Base-by-base conservation (phyloP, 1,140 invertebrate species). In the Drosophila tropicalis region DNA sequence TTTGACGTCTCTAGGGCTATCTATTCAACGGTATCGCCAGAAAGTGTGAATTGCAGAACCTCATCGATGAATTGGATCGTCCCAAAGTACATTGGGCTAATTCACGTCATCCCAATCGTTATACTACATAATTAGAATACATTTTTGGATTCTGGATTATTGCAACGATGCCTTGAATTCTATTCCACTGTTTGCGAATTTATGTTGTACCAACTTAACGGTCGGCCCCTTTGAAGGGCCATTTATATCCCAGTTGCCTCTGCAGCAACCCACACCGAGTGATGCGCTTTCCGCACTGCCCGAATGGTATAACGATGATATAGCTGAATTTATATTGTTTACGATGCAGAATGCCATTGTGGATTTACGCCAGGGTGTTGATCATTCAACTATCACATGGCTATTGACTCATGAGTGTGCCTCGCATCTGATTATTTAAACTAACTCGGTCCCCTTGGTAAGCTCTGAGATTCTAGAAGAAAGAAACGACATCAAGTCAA, bases 401-500 rank as follows among this genome's bases (percentile, higher is more conserved):
- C 92, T 99, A 3, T 92, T 98, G n/a, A n/a, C n/a, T n/a, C n/a
- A n/a, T n/a, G n/a, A n/a, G 32, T 99, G 98, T 93, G 95, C 96
- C 63, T 96, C 97, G 19, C 95, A 97, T 85, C 96, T 96, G 90
- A 96, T 98, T 97, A 91, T 96, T 98, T n/a, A 1, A 95, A 94
- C 62, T 93, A 93, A 81, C 91, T 92, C 36, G 87, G 71, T 90
- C 9, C 93, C 95, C 67, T 92, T 99, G 40, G 96, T 98, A 0
- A 96, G 95, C 96, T 15, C 93, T 99, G 97, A 98, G 98, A 92
- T 99, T 99, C 93, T 99, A 99, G 92, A 98, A 98, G 81, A 98
- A 99, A 90, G 98, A 99, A 40, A 98, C 99, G 93, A 97, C 97
- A 2, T 99, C 98, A 9, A 98, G 98, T 19, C 97, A 98, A 60